Evolutionary conservation across 1,140 invertebrate species (phyloP).

Genomic region (Drosophila pruinosa): DNA sequence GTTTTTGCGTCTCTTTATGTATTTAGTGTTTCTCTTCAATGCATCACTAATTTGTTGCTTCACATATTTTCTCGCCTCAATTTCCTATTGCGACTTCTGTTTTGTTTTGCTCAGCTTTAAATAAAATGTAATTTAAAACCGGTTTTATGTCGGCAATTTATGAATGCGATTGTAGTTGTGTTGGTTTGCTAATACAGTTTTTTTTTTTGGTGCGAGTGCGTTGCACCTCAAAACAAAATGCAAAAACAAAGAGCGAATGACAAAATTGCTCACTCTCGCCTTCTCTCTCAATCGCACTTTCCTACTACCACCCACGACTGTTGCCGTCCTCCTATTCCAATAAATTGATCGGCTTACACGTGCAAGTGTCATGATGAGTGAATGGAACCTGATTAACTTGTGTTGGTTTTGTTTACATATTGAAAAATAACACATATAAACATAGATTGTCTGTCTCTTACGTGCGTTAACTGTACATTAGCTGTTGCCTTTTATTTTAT

Average conservation of each 20-base stretch:
- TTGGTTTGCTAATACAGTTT: constrained; percentile 1
- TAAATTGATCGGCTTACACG: constrained; percentile 18
- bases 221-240: constrained; percentile 22
- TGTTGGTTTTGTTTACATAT: too few species aligned
- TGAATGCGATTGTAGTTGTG: constrained; percentile 9
- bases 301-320: neutral
- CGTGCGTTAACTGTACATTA: neutral
- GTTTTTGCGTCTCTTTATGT: constrained; percentile 9
- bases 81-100: constrained; percentile 21
- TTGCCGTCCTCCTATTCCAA: neutral
- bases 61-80: constrained; percentile 35
- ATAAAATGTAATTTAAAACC: constrained; percentile 11
- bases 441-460: neutral
- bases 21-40: constrained; percentile 28
- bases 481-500: constrained; percentile 2
- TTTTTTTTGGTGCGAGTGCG: constrained; percentile 26
- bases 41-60: constrained; percentile 67
- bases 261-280: neutral
- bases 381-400: neutral
- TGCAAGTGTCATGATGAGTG: neutral
- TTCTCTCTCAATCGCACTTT: neutral
- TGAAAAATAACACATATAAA: too few species aligned
- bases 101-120: constrained; percentile 7
- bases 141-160: constrained; percentile 3
- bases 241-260: constrained; percentile 15